Conservation (phyloP, 2,888 invertebrate species). For the Machimus rusticus region DNA sequence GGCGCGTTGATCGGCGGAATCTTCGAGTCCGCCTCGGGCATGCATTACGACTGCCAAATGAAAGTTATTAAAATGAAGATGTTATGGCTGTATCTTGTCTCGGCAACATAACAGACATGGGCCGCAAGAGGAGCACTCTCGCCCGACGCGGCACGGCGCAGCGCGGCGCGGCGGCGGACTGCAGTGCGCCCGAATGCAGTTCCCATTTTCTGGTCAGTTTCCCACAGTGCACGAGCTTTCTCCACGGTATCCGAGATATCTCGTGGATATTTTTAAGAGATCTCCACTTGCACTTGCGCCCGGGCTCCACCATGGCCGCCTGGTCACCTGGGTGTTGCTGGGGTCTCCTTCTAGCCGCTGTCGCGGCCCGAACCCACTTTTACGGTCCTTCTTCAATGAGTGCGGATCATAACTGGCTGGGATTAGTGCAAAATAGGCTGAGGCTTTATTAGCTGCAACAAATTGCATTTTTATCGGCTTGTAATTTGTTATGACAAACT, state of each 20-base stretch:
- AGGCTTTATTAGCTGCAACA: slow-evolving; percentile 47
- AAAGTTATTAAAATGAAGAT: slow-evolving; percentile 48
- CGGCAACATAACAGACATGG: background rate
- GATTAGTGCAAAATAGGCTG: slow-evolving; percentile 45
- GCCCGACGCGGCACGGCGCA: background rate
- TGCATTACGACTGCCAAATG: slow-evolving; percentile 3
- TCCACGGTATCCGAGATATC: slow-evolving; percentile 17
- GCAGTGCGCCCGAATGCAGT: slow-evolving; percentile 27
- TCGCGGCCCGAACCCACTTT: slow-evolving; percentile 13
- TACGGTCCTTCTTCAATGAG: slow-evolving; percentile 17
- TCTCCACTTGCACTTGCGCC: slow-evolving; percentile 21
- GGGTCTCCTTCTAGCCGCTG: slow-evolving; percentile 1
- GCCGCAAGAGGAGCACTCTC: slow-evolving; percentile 5
- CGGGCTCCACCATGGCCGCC: background rate
- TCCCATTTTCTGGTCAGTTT: slow-evolving; percentile 46
- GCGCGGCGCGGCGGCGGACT: background rate
- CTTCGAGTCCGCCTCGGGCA: background rate
- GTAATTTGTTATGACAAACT: slow-evolving; percentile 49
- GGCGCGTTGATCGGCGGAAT: background rate
- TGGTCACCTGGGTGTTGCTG: slow-evolving; percentile 29
- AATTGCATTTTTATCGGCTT: slow-evolving; percentile 48
- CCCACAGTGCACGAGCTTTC: slow-evolving; percentile 44
- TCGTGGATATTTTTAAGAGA: slow-evolving; percentile 7
- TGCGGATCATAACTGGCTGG: slow-evolving; percentile 34
- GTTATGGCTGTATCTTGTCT: slow-evolving; percentile 40